Conservation (phyloP, 2,797 vertebrate species). For the Netta rufina region DNA sequence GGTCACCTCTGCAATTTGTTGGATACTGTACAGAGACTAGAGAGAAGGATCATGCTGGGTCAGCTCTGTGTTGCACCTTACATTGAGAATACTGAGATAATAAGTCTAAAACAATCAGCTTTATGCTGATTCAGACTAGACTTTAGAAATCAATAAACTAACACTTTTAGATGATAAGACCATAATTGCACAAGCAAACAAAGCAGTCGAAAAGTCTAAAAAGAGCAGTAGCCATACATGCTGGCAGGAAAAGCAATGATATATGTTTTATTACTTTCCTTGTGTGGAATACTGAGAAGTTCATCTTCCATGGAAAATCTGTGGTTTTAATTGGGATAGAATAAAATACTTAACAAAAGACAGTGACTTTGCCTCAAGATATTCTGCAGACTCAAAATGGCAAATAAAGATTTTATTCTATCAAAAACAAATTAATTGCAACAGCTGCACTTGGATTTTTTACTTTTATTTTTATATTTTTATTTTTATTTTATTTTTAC, state of each 20-base stretch:
- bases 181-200: constrained; percentile 52
- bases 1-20: background rate
- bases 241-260: constrained; percentile 22
- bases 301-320: constrained; percentile 29
- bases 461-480: too few relatives aligned
- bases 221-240: background rate
- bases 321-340: constrained; percentile 38
- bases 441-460: background rate
- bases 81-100: background rate
- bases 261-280: background rate
- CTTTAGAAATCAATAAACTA: constrained; percentile 21
- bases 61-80: background rate
- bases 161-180: constrained; percentile 17
- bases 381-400: background rate
- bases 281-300: background rate
- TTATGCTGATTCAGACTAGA: background rate
- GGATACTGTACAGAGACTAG: background rate
- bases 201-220: constrained; percentile 28
- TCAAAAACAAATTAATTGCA: background rate
- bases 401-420: background rate
- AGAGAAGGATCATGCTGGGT: background rate
- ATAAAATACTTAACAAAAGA: constrained; percentile 26
- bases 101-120: background rate
- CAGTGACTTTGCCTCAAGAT: constrained; percentile 36
- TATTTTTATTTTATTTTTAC: background rate